Conservation (phyloP, 2,797 vertebrate species). For the Siniperca obscura region DNA sequence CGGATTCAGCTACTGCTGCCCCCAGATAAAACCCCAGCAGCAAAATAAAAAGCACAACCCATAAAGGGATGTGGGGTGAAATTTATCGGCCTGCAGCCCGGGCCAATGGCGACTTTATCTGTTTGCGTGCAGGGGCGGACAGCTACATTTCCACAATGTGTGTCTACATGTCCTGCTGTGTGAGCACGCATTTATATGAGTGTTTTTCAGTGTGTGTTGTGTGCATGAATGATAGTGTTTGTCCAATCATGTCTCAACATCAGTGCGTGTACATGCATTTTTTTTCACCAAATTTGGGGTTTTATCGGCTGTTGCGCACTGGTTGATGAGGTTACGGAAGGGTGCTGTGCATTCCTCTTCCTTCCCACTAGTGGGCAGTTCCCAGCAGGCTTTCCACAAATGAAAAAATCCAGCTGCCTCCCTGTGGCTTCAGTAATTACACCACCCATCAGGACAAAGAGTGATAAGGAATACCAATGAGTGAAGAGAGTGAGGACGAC, state of each 20-base stretch:
- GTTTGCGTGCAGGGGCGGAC: constrained; percentile 69
- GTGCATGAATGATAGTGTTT: background rate
- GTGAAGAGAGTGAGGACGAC: constrained; percentile 36
- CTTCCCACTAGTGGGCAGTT: constrained; percentile 64
- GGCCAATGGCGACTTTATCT: constrained; percentile 69
- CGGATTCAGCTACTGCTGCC: constrained; percentile 74
- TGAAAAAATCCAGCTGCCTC: constrained; percentile 55
- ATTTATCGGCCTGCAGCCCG: constrained; percentile 63
- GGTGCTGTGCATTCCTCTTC: constrained; percentile 36
- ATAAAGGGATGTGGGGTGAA: constrained; percentile 65
- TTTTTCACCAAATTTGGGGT: constrained; percentile 26
- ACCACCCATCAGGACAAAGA: constrained; percentile 70
- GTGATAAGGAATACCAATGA: constrained; percentile 71
- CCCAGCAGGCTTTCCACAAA: constrained; percentile 53
- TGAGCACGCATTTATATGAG: constrained; percentile 69
- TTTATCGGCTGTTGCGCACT: constrained; percentile 18
- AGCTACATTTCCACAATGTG: constrained; percentile 65
- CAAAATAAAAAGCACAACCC: constrained; percentile 71
- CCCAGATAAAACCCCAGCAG: constrained; percentile 76
- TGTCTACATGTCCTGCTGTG: constrained; percentile 59
- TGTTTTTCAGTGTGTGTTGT: constrained; percentile 43
- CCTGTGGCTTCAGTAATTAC: constrained; percentile 78
- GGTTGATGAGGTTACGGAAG: constrained; percentile 32
- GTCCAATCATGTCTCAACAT: constrained; percentile 45
- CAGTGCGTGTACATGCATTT: constrained; percentile 41